Base-by-base conservation (phyloP, 2,888 invertebrate species). In the Quadriops clusia region DNA sequence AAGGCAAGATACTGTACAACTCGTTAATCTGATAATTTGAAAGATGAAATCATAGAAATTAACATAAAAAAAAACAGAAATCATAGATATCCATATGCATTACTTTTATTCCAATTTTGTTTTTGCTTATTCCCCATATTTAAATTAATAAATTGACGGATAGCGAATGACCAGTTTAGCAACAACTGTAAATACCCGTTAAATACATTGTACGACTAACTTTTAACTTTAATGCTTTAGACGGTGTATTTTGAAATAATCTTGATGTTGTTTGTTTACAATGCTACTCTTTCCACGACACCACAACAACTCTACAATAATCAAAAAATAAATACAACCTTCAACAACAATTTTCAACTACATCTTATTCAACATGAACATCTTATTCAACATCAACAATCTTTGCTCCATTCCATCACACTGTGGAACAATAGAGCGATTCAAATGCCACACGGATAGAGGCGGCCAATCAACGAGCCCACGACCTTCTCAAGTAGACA, bases 401-500 rank as follows among this genome's bases (percentile, higher is more conserved):
- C 34, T 31, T 34, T 26, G 30, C 28, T 28, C 28, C 14, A 30
- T 22, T 28, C 34, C 32, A 31, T 20, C 15, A 32, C 28, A 42
- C 44, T 23, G 27, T 29, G 33, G 42, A 30, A 30, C 34, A 31
- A 49, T 69, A 79, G 78, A 85, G 80, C 51, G 82, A 83, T 67
- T 86, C 91, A 51, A 94, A 94, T 68, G 87, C 90, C 71, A 82
- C 83, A 58, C 83, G 93, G 72, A 91, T 94, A 79, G 82, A 82
- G 64, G 83, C 87, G 64, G 94, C 94, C 60, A 95, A 95, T 70
- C 86, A 91, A 69, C 79, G 91, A 57, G 91, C 94, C 60, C 87
- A 89, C 70, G 91, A 93, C 68, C 81, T 95, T 60, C 81, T 91
- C 66, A 89, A 89, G 77, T 83, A 83, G 74, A 60, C 58, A 60